Base-by-base conservation (phyloP, 2,888 invertebrate genomes). In the Mylabris sibirica region DNA sequence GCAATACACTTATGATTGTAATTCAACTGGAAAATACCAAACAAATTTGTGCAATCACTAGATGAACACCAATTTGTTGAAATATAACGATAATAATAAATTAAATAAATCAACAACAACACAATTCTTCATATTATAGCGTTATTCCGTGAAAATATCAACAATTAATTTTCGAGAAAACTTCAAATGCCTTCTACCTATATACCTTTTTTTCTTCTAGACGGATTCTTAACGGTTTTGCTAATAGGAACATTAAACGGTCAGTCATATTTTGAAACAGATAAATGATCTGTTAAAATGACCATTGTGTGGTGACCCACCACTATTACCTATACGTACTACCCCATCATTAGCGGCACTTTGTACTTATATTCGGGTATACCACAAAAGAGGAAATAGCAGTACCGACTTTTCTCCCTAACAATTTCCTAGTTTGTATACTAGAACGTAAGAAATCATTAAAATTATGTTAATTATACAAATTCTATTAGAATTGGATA, bases 311-410 rank as follows among this genome's bases (percentile, higher is more conserved):
- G 77, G 78, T 82, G 82, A 82, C 81, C 82, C 78, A 75, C 79
- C 74, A 78, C 30, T 30, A 30, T 30, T 30, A 6, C 30, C n/a
- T n/a, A n/a, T n/a, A n/a, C n/a, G n/a, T 5, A 30, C 77, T 74
- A 72, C 72, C 72, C 75, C 71, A 82, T 81, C 81, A 84, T 83
- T 84, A 84, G 83, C 83, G 82, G 82, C 76, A 72, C 81, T 78
- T 82, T 83, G 64, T 60, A 8, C 8, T 6, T 12, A 38, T 3
- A 12, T 38, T 12, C 14, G n/a, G 26, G 34, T 60, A n/a, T 60
- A 60, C 35, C 59, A 59, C 63, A 59, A 63, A 62, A 62, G 35
- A 61, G 64, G 41, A 68, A 68, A 64, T 64, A 30, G 61, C 60
- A 35, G 17, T 20, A 53, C 60, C 38, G 4, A 5, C n/a, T 17